These are phyloP conservation scores for Agrilus planipennis DNA, from an alignment of 1,140 invertebrate genomes.

Conservation along the genomic window DNA sequence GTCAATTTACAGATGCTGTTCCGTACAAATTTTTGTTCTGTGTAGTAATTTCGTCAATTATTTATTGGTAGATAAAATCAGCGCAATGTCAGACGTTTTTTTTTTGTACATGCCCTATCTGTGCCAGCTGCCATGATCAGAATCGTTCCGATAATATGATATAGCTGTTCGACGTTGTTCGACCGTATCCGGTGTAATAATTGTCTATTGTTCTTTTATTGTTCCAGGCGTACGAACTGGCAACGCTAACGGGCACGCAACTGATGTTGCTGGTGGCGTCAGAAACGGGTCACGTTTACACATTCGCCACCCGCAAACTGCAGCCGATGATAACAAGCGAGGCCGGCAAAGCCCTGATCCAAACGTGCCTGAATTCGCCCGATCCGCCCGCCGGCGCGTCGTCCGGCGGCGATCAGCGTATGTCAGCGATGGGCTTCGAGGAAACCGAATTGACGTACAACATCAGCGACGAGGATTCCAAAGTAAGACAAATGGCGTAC, in stretches of 20 bases:
- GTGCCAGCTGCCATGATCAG: too few species aligned
- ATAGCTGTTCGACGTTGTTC: too few species aligned
- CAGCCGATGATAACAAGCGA: constrained; percentile 99
- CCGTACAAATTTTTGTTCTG: too few species aligned
- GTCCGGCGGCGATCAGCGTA: constrained; percentile 69
- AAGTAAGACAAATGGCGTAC: constrained; percentile 92
- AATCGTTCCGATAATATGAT: too few species aligned
- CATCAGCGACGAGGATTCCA: constrained; percentile 86
- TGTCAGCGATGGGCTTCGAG: constrained; percentile 97
- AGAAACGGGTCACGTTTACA: constrained; percentile 98
- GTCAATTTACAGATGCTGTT: too few species aligned
- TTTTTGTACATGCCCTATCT: too few species aligned
- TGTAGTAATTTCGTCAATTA: too few species aligned
- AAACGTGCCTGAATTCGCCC: constrained; percentile 96
- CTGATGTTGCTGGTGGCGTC: constrained; percentile 94
- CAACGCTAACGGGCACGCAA: constrained; percentile 97
- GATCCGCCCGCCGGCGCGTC: constrained; percentile 71
- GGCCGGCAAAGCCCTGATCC: constrained; percentile 94
- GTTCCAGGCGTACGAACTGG: constrained; percentile 93
- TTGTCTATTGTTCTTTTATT: constrained; percentile 14
- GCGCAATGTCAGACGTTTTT: too few species aligned
- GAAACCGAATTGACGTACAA: constrained; percentile 96
- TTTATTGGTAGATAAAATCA: too few species aligned
- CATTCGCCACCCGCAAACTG: constrained; percentile 96
- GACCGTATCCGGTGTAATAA: too few species aligned